Evolutionary conservation across 2,113 vertebrate genomes (phyloP).

Genomic region (Octodon degus): DNA sequence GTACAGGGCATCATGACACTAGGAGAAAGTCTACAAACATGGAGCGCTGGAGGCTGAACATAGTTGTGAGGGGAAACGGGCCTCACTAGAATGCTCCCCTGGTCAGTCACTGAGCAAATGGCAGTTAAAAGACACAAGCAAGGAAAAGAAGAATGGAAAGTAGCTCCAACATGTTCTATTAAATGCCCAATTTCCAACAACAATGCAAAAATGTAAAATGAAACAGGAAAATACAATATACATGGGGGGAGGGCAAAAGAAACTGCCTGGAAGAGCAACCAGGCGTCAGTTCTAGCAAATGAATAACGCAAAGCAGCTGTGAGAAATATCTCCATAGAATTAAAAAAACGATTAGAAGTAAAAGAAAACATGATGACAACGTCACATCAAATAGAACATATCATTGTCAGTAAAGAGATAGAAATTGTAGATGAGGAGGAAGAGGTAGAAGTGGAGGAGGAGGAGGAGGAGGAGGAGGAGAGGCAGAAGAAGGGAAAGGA

Average conservation of each 20-base stretch:
- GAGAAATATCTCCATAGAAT: background rate
- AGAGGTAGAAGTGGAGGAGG: background rate
- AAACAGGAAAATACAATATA: slow-evolving; percentile 9
- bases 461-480: background rate
- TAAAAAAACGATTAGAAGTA: background rate
- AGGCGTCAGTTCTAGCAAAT: background rate
- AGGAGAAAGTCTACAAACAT: background rate
- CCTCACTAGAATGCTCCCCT: background rate
- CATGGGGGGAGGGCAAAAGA: background rate
- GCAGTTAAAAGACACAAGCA: background rate
- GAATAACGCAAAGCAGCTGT: background rate
- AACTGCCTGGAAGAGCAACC: background rate
- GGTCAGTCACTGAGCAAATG: background rate
- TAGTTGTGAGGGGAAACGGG: background rate
- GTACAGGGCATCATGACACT: background rate
- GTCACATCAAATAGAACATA: background rate
- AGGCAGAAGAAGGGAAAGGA: background rate
- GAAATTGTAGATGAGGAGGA: background rate
- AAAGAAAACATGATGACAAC: background rate
- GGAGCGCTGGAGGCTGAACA: background rate
- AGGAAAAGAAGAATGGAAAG: background rate
- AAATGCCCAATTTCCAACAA: background rate
- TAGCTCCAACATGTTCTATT: background rate
- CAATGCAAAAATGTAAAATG: background rate
- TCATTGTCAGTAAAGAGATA: background rate